Base-by-base conservation (phyloP, 2,888 invertebrate species). In the Chydorus sphaericus region DNA sequence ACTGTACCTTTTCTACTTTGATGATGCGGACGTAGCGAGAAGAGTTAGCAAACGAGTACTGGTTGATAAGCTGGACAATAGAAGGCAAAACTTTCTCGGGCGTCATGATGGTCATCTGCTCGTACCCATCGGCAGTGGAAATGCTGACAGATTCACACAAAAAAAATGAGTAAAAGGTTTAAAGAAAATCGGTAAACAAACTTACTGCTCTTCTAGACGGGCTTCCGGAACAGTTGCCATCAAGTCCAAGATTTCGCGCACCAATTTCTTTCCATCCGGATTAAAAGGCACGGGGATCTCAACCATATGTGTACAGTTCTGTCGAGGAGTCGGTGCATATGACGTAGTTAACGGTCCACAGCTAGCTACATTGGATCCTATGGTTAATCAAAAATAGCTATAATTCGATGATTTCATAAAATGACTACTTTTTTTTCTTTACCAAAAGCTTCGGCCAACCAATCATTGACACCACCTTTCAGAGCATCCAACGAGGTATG, bases 401-500 rank as follows among this genome's bases (percentile, higher is more conserved):
- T n/a, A n/a, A n/a, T n/a, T n/a, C n/a, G n/a, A n/a, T n/a, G n/a
- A n/a, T n/a, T n/a, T n/a, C n/a, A n/a, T n/a, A n/a, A n/a, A n/a
- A n/a, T n/a, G n/a, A n/a, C n/a, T n/a, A n/a, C n/a, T n/a, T n/a
- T n/a, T n/a, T n/a, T n/a, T n/a, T n/a, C n/a, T n/a, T 51, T 56
- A 51, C 64, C 70, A 60, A 88, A 84, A 38, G 82, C 78, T 49
- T 77, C 75, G 4, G 84, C 81, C n/a, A 96, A 73, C 92, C 93
- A 93, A 69, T 94, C 93, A 66, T 90, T 93, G 0, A 94, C 85
- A 2, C 94, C 94, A 7, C 84, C 85, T 57, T 73, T 68, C 5
- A 87, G 77, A 36, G 82, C 77, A 70, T 96, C 96, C 80, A 89
- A 89, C 48, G 83, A 78, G 0, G 94, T 94, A 66, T 96, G 96